phyloP scores from a whole-genome alignment of 2,888 invertebrate species.

The Eledona agricola region DNA sequence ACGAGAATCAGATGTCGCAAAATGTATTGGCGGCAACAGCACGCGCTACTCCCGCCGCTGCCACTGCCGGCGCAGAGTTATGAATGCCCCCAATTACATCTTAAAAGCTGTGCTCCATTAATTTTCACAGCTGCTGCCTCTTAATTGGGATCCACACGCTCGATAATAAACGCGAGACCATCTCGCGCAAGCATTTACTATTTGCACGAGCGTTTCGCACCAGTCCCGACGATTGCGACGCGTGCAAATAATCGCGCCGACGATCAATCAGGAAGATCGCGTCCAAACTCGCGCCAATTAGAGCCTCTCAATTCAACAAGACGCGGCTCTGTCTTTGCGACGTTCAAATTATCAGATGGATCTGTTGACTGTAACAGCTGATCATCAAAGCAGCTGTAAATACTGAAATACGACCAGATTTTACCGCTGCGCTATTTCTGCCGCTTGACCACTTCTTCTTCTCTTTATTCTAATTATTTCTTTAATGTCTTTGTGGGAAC shows the following conservation, averaged over 20 bases:
- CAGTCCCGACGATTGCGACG: slow-evolving; percentile 34
- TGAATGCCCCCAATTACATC: slow-evolving; percentile 72
- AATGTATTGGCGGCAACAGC: slow-evolving; percentile 35
- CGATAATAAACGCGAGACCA: slow-evolving; percentile 64
- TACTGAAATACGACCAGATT: too few species aligned
- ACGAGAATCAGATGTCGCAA: slow-evolving; percentile 52
- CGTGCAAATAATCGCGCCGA: slow-evolving; percentile 29
- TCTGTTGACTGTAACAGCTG: too few species aligned
- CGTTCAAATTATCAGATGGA: too few species aligned
- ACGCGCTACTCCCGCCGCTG: slow-evolving; percentile 47
- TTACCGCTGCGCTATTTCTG: too few species aligned
- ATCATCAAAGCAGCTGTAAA: too few species aligned
- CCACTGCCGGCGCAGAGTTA: slow-evolving; percentile 61
- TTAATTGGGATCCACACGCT: slow-evolving; percentile 69
- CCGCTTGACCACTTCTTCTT: too few species aligned
- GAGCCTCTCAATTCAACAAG: too few species aligned
- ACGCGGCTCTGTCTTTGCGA: too few species aligned
- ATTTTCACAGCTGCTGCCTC: slow-evolving; percentile 72
- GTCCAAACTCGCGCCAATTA: neutral
- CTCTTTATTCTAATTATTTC: too few species aligned
- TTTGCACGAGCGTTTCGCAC: slow-evolving; percentile 32
- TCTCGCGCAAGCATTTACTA: slow-evolving; percentile 28
- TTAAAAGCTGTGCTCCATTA: slow-evolving; percentile 72
- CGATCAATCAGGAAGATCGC: slow-evolving; percentile 18
- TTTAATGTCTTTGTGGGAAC: too few species aligned